Evolutionary conservation across 2,888 invertebrate species (phyloP).

Genomic region (Nycteola revayana): DNA sequence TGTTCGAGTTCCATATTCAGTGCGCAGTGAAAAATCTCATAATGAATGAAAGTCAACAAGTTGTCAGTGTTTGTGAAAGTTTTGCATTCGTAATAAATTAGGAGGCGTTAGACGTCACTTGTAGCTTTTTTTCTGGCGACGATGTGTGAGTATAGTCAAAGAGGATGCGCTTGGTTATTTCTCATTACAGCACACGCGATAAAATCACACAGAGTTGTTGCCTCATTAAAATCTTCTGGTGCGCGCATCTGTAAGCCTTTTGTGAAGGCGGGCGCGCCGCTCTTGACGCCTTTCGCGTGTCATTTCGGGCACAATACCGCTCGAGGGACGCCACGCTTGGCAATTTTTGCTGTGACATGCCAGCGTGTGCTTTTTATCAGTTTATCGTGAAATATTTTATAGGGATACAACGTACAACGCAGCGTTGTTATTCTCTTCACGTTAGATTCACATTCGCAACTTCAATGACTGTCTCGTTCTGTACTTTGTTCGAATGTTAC

Average conservation of each 20-base stretch:
- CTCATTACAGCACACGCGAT: constrained; percentile 79
- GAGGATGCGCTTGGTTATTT: constrained; percentile 80
- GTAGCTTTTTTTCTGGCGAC: constrained; percentile 61
- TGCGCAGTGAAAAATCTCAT: not conserved
- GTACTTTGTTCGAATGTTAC: no score
- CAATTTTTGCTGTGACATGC: constrained; percentile 66
- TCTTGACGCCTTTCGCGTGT: constrained; percentile 79
- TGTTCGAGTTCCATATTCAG: not conserved
- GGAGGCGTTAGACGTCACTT: constrained; percentile 51
- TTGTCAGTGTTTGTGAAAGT: constrained; percentile 14
- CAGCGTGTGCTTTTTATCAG: constrained; percentile 62
- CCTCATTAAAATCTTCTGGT: constrained; percentile 83
- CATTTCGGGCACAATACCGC: constrained; percentile 77
- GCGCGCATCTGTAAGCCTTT: constrained; percentile 81
- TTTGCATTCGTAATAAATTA: constrained; percentile 34
- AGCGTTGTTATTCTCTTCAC: constrained; percentile 50
- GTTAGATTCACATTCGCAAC: constrained; percentile 41
- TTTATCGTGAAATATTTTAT: constrained; percentile 59
- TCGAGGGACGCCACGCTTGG: constrained; percentile 53
- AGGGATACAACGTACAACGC: constrained; percentile 39
- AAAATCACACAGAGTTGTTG: constrained; percentile 81
- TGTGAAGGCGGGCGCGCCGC: constrained; percentile 70
- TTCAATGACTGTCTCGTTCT: constrained; percentile 35
- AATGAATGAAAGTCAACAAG: constrained; percentile 7
- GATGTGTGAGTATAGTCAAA: constrained; percentile 65